phyloP scores from a whole-genome alignment of 1,140 invertebrate genomes.

The Eufriesea mexicana region DNA sequence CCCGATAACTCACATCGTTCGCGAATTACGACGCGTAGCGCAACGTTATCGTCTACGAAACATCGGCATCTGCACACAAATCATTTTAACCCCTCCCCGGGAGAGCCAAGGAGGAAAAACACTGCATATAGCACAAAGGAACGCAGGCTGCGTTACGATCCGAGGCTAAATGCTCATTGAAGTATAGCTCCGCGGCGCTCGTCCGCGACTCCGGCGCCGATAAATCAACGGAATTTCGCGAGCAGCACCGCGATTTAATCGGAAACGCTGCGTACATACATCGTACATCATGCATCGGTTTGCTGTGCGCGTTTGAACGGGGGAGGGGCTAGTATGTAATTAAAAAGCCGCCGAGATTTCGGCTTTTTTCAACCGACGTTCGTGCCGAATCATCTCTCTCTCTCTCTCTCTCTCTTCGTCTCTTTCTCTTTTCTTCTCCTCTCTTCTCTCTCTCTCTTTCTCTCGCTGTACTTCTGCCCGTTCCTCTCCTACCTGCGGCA shows the following conservation, averaged over 20 bases:
- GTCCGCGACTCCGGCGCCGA: not conserved
- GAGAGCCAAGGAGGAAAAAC: not conserved
- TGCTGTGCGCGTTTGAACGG: not conserved
- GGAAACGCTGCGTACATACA: constrained; percentile 3
- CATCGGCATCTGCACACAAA: not conserved
- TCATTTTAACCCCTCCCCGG: not conserved
- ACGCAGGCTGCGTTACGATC: not conserved
- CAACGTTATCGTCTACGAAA: not conserved
- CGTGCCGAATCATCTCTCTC: not conserved
- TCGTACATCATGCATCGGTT: constrained; percentile 29
- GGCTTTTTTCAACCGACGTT: not conserved
- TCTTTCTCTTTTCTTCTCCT: not conserved
- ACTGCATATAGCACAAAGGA: not conserved
- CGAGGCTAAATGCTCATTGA: not conserved
- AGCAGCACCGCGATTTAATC: constrained; percentile 4
- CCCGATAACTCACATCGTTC: not conserved
- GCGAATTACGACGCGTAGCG: not conserved
- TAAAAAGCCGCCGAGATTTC: constrained; percentile 30
- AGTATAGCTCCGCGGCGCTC: not conserved
- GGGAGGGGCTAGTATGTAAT: not conserved
- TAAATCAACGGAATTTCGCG: constrained; percentile 37
- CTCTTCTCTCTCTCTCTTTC: too few relatives aligned
- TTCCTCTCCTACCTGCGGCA: too few relatives aligned
- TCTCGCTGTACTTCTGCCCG: too few relatives aligned
- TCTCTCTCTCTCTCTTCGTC: not conserved